Percentiles rank a stretch among this genome's conserved stretches.
These are phyloP conservation scores for Marisa cornuarietis DNA, from an alignment of 1,140 invertebrate genomes.

Conservation along the genomic window DNA sequence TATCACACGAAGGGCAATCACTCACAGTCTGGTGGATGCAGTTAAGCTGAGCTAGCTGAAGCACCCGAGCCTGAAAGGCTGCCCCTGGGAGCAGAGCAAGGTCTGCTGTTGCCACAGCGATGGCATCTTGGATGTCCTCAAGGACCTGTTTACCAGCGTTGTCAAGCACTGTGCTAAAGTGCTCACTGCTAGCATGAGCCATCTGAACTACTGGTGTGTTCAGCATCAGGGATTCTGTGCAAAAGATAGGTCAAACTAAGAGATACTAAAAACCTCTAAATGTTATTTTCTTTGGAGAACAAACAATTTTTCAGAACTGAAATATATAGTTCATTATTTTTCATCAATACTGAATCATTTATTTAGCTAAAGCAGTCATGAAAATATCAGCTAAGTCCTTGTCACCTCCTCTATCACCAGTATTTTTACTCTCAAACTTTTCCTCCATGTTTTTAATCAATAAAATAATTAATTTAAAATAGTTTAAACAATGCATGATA, in stretches of 20 bases:
- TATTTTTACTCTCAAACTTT: no score
- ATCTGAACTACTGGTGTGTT: constrained; percentile 57
- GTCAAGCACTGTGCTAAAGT: constrained; percentile 36
- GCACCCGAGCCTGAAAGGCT: constrained; percentile 60
- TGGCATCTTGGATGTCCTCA: constrained; percentile 62
- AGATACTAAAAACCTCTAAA: neutral
- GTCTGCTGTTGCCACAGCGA: constrained; percentile 61
- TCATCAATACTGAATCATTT: neutral
- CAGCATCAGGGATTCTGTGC: constrained; percentile 55
- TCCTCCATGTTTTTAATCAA: no score
- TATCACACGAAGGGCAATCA: constrained; percentile 1
- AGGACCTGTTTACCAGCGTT: constrained; percentile 42
- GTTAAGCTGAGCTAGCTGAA: constrained; percentile 61
- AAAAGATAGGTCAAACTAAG: neutral
- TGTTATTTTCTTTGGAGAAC: no score
- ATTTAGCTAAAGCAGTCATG: neutral
- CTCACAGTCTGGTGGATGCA: constrained; percentile 60
- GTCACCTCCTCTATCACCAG: no score
- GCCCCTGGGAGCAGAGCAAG: constrained; percentile 59
- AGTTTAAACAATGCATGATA: no score
- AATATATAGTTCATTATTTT: neutral
- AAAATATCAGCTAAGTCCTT: neutral
- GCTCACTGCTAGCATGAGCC: constrained; percentile 33
- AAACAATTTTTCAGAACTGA: neutral
- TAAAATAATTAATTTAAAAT: no score